Evolutionary conservation across 35 echinoderm and acorn worm genomes (phyloP).

Genomic region (Diadema setosum): DNA sequence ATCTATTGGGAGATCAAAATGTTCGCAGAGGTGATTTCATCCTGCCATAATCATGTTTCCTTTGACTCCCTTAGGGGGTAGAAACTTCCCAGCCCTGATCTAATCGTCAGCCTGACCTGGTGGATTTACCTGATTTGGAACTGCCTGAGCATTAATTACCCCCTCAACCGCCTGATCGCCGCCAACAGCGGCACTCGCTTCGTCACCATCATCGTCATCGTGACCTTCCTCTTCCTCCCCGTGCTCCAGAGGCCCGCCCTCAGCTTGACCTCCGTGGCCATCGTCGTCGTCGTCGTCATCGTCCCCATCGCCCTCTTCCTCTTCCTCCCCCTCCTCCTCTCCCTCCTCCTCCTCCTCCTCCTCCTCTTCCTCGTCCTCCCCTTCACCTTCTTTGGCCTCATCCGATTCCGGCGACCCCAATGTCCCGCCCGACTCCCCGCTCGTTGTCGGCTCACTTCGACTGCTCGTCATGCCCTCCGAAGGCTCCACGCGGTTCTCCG

Average conservation of each 20-base stretch:
- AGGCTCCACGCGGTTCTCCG: slow-evolving; percentile 50
- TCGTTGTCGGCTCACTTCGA: slow-evolving; percentile 33
- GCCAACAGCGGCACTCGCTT: neutral
- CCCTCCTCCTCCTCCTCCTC: slow-evolving; percentile 13
- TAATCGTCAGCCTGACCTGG: neutral
- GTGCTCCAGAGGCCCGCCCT: neutral
- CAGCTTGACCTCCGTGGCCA: neutral
- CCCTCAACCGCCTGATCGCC: neutral
- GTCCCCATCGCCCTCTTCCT: neutral
- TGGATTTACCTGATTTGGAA: neutral
- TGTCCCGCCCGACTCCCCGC: slow-evolving; percentile 46
- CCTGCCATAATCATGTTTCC: no score
- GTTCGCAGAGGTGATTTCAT: no score
- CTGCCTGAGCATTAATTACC: neutral
- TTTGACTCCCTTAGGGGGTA: no score
- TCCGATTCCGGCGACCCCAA: neutral
- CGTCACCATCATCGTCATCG: neutral
- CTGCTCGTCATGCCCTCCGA: slow-evolving; percentile 8
- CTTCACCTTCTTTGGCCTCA: slow-evolving; percentile 12
- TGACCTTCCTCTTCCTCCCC: neutral
- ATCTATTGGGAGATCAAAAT: no score
- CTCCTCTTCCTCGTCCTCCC: slow-evolving; percentile 21
- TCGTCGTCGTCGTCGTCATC: neutral
- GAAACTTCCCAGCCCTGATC: neutral
- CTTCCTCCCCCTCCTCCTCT: neutral